These are phyloP conservation scores for Nothobranchius kuhntae DNA, from an alignment of 2,113 vertebrate genomes.

Conservation along the genomic window DNA sequence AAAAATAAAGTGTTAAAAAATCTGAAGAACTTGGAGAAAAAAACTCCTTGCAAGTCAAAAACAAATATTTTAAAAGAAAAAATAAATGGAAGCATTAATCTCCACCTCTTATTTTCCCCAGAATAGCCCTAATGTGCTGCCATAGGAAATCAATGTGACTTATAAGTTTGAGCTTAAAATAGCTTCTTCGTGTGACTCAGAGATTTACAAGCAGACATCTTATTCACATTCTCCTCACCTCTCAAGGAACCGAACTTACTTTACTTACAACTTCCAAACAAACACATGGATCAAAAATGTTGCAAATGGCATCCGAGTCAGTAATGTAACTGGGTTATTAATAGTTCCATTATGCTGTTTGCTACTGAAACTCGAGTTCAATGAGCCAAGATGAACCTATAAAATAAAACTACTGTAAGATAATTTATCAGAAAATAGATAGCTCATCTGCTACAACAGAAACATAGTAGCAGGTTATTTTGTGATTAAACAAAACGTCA, in stretches of 20 bases:
- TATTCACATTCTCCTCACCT: not conserved
- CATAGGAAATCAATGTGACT: too few relatives aligned
- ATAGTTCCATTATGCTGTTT: not conserved
- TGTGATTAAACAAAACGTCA: not conserved
- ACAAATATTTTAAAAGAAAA: too few relatives aligned
- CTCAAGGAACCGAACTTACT: not conserved
- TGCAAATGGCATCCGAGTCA: not conserved
- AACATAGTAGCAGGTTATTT: not conserved
- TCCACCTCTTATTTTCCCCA: too few relatives aligned
- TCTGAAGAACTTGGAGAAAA: too few relatives aligned
- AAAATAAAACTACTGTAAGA: not conserved
- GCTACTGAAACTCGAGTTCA: not conserved
- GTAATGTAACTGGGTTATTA: not conserved
- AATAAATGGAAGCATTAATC: too few relatives aligned
- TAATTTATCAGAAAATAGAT: not conserved
- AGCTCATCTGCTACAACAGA: not conserved
- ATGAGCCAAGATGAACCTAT: not conserved
- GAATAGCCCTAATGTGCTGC: too few relatives aligned
- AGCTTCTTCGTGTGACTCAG: too few relatives aligned
- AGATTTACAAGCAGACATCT: too few relatives aligned
- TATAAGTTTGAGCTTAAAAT: too few relatives aligned
- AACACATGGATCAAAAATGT: not conserved
- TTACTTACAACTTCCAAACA: not conserved
- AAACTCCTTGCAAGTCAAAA: too few relatives aligned
- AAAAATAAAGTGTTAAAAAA: too few relatives aligned